These are phyloP conservation scores for Sarcophaga variegata DNA, from an alignment of 2,888 invertebrate genomes.

Conservation along the genomic window DNA sequence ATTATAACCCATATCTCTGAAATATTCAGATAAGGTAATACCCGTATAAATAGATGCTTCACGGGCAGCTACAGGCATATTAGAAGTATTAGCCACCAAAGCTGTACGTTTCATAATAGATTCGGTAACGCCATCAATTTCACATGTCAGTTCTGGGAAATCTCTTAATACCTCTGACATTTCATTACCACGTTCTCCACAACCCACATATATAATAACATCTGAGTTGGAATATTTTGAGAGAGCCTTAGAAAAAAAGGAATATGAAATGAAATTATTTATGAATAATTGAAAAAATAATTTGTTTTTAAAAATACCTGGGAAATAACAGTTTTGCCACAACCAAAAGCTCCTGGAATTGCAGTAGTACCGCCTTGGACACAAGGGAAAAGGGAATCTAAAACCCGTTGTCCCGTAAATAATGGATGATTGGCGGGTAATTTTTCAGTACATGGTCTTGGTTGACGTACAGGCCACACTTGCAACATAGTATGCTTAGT, in stretches of 20 bases:
- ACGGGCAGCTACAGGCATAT: slow-evolving; percentile 99
- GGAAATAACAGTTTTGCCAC: slow-evolving; percentile 88
- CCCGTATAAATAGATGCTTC: slow-evolving; percentile 99
- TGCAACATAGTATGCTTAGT: slow-evolving; percentile 96
- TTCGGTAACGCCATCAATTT: slow-evolving; percentile 96
- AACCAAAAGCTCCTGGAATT: slow-evolving; percentile 99
- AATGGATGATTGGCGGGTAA: slow-evolving; percentile 98
- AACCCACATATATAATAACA: slow-evolving; percentile 99
- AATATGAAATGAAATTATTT: slow-evolving; percentile 1
- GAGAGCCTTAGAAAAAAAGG: slow-evolving; percentile 84
- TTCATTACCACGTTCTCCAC: slow-evolving; percentile 99
- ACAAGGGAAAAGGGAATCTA: slow-evolving; percentile 98
- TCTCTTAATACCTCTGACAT: slow-evolving; percentile 99
- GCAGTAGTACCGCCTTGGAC: slow-evolving; percentile 99
- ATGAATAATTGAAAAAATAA: not conserved
- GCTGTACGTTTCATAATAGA: slow-evolving; percentile 99
- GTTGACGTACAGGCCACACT: slow-evolving; percentile 99
- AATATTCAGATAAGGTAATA: slow-evolving; percentile 99
- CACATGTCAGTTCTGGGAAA: slow-evolving; percentile 97
- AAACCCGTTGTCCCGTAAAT: slow-evolving; percentile 97
- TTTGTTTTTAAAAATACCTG: slow-evolving; percentile 83
- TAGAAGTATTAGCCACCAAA: slow-evolving; percentile 99
- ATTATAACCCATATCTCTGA: slow-evolving; percentile 99
- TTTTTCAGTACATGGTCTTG: slow-evolving; percentile 97
- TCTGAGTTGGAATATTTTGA: slow-evolving; percentile 99